phyloP scores from a whole-genome alignment of 2,797 vertebrate species.

The Rhinella marina region DNA sequence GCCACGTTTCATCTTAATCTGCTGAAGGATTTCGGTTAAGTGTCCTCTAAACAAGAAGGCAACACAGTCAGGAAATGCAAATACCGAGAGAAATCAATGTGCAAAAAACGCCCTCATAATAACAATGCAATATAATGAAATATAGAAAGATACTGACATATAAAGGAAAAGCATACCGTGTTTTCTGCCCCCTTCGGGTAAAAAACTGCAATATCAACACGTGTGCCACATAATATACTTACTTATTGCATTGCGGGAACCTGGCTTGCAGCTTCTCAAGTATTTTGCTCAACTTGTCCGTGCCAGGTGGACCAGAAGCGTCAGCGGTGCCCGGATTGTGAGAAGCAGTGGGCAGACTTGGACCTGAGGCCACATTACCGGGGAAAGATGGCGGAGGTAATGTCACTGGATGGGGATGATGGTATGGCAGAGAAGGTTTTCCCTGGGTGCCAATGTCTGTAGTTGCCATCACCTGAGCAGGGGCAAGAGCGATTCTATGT shows the following conservation, averaged over 20 bases:
- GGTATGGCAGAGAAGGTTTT: slow-evolving; percentile 69
- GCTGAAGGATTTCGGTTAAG: slow-evolving; percentile 87
- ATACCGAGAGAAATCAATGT: neutral
- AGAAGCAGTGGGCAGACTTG: neutral
- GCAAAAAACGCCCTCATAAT: neutral
- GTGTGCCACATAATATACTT: neutral
- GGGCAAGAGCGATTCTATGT: slow-evolving; percentile 63
- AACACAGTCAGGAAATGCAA: slow-evolving; percentile 15
- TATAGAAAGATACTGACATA: neutral
- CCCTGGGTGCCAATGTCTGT: slow-evolving; percentile 57
- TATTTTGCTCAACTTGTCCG: slow-evolving; percentile 85
- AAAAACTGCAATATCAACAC: neutral
- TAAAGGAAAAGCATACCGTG: neutral
- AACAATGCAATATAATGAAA: neutral
- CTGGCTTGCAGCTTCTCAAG: slow-evolving; percentile 84
- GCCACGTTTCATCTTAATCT: slow-evolving; percentile 88
- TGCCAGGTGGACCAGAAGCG: slow-evolving; percentile 28
- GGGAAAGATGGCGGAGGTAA: neutral
- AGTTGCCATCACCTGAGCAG: slow-evolving; percentile 61
- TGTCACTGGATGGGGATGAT: slow-evolving; percentile 69
- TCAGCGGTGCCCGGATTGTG: neutral
- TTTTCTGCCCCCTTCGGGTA: neutral
- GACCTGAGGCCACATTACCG: neutral
- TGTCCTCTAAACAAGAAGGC: slow-evolving; percentile 72
- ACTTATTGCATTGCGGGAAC: slow-evolving; percentile 89